Evolutionary conservation across 2,797 vertebrate species (phyloP).

Genomic region (Xerus rutilus): DNA sequence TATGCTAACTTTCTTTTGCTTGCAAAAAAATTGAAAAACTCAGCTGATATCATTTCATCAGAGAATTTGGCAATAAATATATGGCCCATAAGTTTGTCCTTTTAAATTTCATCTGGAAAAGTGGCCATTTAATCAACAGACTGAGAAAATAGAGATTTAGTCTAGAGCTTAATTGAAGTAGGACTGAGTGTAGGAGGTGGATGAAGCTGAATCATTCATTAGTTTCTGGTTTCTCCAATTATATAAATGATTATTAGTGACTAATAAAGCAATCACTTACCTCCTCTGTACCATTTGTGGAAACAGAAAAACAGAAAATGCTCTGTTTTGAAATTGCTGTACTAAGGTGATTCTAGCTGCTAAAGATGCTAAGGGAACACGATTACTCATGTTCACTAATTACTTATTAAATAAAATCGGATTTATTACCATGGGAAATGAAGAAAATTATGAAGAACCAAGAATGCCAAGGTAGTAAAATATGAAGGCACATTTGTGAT

Average conservation of each 20-base stretch:
- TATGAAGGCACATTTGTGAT: conserved; percentile 15
- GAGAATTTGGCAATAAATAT: conserved; percentile 26
- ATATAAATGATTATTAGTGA: conserved; percentile 46
- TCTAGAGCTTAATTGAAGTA: neutral
- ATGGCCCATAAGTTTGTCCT: neutral
- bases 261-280: conserved; percentile 20
- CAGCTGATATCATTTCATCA: neutral
- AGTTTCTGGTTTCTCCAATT: conserved; percentile 26
- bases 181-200: neutral
- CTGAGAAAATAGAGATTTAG: conserved; percentile 53
- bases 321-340: neutral
- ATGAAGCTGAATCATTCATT: neutral
- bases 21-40: conserved; percentile 35
- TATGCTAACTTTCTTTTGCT: conserved; percentile 37
- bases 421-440: neutral
- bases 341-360: conserved; percentile 12
- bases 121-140: conserved; percentile 43
- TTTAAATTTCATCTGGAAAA: conserved; percentile 44
- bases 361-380: conserved; percentile 29
- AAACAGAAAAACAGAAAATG: conserved; percentile 44
- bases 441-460: conserved; percentile 39
- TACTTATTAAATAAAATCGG: conserved; percentile 46
- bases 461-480: conserved; percentile 43
- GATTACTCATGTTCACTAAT: conserved; percentile 48
- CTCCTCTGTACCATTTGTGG: neutral